Conservation (phyloP, 2,797 vertebrate genomes). For the Schizothorax lantsangensis region DNA sequence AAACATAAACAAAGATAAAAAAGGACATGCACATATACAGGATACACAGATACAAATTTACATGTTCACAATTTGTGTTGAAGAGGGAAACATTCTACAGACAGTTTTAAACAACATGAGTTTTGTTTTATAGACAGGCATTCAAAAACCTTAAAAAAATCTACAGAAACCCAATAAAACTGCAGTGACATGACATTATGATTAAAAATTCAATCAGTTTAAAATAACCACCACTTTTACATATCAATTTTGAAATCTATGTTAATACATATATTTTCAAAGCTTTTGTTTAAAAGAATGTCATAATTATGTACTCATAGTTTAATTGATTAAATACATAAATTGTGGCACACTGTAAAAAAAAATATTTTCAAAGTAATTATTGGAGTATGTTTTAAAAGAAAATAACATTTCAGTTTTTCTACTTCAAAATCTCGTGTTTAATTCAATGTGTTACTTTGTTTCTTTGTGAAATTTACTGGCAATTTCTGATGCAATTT, state of each 20-base stretch:
- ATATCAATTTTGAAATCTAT: background rate
- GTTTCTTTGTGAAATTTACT: background rate
- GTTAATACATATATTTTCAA: background rate
- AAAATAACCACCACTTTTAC: background rate
- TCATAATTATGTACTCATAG: background rate
- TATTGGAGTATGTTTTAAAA: background rate
- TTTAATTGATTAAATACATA: background rate
- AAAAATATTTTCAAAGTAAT: background rate
- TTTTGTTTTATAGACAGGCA: background rate
- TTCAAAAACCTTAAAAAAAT: background rate
- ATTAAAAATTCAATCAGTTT: background rate
- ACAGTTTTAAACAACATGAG: background rate
- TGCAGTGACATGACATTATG: background rate
- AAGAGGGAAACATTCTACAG: background rate
- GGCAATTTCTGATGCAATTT: background rate
- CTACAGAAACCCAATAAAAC: background rate
- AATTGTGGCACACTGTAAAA: background rate
- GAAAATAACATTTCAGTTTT: background rate
- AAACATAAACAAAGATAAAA: background rate
- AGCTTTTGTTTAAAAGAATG: background rate
- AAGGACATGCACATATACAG: background rate
- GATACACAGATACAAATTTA: background rate
- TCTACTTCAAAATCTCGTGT: background rate
- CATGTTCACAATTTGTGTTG: background rate
- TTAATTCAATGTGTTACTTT: background rate